Evolutionary conservation across 2,113 vertebrate genomes (phyloP).

Genomic region (Perccottus glenii): DNA sequence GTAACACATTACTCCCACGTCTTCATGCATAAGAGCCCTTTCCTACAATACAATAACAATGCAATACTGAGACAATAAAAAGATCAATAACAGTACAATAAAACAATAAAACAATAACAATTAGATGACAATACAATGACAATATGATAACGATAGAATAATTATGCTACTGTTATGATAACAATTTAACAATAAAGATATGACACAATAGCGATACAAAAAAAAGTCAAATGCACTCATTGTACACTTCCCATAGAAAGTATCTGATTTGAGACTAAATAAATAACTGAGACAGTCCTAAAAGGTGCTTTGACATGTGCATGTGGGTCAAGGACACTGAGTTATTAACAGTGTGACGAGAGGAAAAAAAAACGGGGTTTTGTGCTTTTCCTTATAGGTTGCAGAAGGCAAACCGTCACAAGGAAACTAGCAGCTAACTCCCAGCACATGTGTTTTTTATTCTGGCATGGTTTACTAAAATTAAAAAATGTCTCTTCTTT

Average conservation of each 20-base stretch:
- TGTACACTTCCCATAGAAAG: too few species aligned
- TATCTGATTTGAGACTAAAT: too few species aligned
- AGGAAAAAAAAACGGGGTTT: slow-evolving; percentile 11
- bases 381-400: slow-evolving; percentile 63
- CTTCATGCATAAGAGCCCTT: too few species aligned
- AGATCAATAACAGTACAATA: too few species aligned
- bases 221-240: not conserved
- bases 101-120: too few species aligned
- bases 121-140: too few species aligned
- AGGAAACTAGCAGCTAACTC: slow-evolving; percentile 59
- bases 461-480: slow-evolving; percentile 34
- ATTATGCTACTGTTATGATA: too few species aligned
- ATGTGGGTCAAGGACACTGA: slow-evolving; percentile 61
- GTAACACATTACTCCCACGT: too few species aligned
- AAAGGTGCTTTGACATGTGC: slow-evolving; percentile 51
- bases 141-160: too few species aligned
- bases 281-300: slow-evolving; percentile 33
- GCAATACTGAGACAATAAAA: too few species aligned
- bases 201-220: too few species aligned
- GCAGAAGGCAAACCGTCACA: slow-evolving; percentile 46
- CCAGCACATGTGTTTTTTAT: slow-evolving; percentile 48
- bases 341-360: slow-evolving; percentile 49
- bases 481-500: slow-evolving; percentile 46
- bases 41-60: too few species aligned
- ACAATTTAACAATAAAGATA: not conserved